Evolutionary conservation across 2,888 invertebrate species (phyloP).

Genomic region (Cantharis rufa): DNA sequence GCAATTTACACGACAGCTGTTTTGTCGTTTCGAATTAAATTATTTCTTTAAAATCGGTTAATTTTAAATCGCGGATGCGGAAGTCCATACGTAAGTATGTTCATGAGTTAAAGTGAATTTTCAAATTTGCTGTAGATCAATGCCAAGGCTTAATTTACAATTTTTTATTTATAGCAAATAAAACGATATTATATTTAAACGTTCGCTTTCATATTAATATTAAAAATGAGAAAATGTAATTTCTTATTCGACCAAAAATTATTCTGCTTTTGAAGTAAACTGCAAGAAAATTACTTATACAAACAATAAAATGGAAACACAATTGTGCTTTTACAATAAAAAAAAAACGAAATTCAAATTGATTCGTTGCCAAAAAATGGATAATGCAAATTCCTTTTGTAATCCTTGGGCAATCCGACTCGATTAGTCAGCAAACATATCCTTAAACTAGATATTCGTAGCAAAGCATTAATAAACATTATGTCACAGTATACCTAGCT

Average conservation of each 20-base stretch:
- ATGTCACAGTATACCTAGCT: neutral
- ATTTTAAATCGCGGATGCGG: slow-evolving; percentile 1
- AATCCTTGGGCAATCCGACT: slow-evolving; percentile 18
- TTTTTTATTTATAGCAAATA: neutral
- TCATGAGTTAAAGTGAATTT: neutral
- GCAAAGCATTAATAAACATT: neutral
- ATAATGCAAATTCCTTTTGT: slow-evolving; percentile 18
- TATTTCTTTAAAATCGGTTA: neutral
- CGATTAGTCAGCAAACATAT: slow-evolving; percentile 9
- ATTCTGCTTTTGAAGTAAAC: neutral
- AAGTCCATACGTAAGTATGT: neutral
- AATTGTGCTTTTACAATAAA: neutral
- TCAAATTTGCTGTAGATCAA: neutral
- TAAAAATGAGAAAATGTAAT: neutral
- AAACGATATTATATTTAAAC: neutral
- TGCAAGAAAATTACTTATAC: neutral
- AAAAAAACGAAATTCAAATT: slow-evolving; percentile 1
- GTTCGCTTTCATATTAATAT: neutral
- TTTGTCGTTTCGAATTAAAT: slow-evolving; percentile 21
- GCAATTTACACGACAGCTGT: slow-evolving; percentile 23
- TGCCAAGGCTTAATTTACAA: neutral
- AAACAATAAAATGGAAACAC: neutral
- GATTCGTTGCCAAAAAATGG: slow-evolving; percentile 16
- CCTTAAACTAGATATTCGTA: neutral
- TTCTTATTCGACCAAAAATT: neutral